Conservation (phyloP, 2,888 invertebrate genomes). For the Cabera pusaria region DNA sequence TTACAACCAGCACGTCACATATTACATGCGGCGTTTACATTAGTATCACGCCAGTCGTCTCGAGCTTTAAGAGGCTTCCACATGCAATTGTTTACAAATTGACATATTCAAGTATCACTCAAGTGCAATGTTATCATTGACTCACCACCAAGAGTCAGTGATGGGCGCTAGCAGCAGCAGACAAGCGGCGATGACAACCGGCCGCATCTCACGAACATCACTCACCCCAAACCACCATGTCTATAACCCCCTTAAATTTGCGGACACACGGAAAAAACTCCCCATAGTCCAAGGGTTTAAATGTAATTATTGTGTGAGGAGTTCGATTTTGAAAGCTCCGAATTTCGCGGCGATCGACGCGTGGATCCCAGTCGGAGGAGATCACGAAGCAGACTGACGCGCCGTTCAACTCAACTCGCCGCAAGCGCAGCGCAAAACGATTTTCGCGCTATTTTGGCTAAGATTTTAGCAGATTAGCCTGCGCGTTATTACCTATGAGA, state of each 20-base stretch:
- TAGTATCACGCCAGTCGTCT: too few relatives aligned
- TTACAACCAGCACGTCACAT: too few relatives aligned
- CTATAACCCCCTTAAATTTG: constrained; percentile 38
- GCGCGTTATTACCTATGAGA: constrained; percentile 71
- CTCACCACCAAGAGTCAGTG: constrained; percentile 95
- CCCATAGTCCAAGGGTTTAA: too few relatives aligned
- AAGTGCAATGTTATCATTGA: constrained; percentile 45
- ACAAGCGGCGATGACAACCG: constrained; percentile 92
- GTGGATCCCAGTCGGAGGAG: constrained; percentile 77
- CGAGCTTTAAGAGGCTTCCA: too few relatives aligned
- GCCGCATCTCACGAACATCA: constrained; percentile 85
- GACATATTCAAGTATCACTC: constrained; percentile 3
- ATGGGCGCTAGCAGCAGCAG: constrained; percentile 94
- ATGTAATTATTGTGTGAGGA: too few relatives aligned
- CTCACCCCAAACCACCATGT: constrained; percentile 61
- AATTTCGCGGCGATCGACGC: constrained; percentile 69
- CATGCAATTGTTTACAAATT: too few relatives aligned
- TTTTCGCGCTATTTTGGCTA: constrained; percentile 83
- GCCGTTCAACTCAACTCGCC: constrained; percentile 69
- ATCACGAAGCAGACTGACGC: constrained; percentile 77
- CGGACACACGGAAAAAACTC: constrained; percentile 30
- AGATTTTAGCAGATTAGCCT: constrained; percentile 79
- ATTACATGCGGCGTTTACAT: too few relatives aligned
- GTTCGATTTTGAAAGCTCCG: constrained; percentile 65
- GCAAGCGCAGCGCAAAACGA: constrained; percentile 73